phyloP scores from a whole-genome alignment of 2,797 vertebrate species.

The Platalea minor region DNA sequence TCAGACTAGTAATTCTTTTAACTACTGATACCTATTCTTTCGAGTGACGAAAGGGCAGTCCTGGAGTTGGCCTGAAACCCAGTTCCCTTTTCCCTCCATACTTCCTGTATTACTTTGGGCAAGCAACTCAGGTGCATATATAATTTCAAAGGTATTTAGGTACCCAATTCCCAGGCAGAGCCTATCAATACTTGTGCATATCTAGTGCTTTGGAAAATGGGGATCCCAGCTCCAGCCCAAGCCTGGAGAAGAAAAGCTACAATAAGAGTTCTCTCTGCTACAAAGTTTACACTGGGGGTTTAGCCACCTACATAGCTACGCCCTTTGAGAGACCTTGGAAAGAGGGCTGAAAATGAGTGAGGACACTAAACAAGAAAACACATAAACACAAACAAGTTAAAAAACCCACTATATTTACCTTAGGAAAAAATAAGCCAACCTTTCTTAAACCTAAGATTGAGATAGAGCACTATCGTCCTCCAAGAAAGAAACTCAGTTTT shows the following conservation, averaged over 20 bases:
- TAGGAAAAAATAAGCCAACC: neutral
- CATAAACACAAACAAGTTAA: neutral
- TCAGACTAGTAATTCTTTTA: neutral
- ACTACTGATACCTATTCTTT: neutral
- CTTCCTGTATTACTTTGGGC: neutral
- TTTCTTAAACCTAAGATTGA: neutral
- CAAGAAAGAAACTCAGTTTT: neutral
- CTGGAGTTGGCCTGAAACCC: neutral
- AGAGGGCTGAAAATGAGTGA: neutral
- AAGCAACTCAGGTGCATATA: neutral
- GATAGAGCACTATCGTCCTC: neutral
- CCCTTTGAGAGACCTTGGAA: neutral
- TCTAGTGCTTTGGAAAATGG: accelerated
- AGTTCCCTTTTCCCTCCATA: neutral
- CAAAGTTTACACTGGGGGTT: neutral
- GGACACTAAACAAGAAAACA: neutral
- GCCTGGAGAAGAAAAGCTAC: neutral
- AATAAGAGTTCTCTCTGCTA: neutral
- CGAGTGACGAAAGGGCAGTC: neutral
- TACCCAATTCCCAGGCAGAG: neutral
- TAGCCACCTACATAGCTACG: neutral
- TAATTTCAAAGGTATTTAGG: neutral
- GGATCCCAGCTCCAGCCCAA: neutral
- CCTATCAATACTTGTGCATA: neutral
- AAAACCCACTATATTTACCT: neutral